Conservation (phyloP, 2,113 vertebrate species). For the Rhinopomastus cyanomelas region DNA sequence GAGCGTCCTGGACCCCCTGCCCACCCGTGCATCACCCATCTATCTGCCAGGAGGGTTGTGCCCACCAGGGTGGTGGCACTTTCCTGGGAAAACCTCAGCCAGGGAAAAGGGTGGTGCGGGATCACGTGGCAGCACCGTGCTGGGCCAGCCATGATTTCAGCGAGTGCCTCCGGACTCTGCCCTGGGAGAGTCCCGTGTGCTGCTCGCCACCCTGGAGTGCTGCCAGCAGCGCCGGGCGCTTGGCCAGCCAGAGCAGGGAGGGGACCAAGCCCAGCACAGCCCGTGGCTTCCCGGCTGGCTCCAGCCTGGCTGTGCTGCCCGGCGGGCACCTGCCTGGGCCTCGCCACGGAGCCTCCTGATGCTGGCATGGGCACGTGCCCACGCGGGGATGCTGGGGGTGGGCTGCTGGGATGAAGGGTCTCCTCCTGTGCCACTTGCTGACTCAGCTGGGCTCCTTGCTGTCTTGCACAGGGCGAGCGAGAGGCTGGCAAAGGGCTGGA, state of each 20-base stretch:
- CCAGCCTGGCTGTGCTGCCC: neutral
- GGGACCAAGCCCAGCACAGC: neutral
- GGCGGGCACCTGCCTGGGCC: accelerated
- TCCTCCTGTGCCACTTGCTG: neutral
- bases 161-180: slow-evolving; percentile 42
- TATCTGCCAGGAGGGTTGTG: neutral
- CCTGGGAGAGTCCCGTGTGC: slow-evolving; percentile 43
- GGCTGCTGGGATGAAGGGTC: neutral
- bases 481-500: slow-evolving; percentile 93
- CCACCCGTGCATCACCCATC: accelerated
- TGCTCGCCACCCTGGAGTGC: neutral
- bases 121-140: neutral
- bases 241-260: neutral
- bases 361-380: accelerated
- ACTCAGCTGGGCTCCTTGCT: neutral
- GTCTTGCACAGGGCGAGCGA: slow-evolving; percentile 75
- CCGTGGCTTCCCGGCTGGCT: neutral
- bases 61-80: neutral
- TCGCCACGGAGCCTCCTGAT: accelerated
- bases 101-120: slow-evolving; percentile 19
- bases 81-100: neutral
- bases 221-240: neutral
- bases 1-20: neutral
- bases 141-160: slow-evolving; percentile 3
- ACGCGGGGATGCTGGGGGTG: accelerated